These are phyloP conservation scores for Euglossa dilemma DNA, from an alignment of 1,140 invertebrate genomes.

Conservation along the genomic window DNA sequence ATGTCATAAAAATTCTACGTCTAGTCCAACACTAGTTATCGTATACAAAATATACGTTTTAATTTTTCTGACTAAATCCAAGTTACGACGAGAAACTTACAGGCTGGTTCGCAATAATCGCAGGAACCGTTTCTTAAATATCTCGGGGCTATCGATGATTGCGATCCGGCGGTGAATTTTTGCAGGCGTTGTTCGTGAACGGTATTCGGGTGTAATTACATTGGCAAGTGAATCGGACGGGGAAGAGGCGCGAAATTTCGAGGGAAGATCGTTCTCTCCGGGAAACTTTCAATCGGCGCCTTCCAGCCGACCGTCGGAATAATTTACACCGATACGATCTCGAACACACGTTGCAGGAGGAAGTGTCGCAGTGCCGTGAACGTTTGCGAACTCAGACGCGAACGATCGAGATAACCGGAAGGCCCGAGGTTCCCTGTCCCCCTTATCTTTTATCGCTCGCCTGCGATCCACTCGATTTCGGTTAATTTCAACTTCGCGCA, in stretches of 20 bases:
- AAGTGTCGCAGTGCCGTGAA: conserved; percentile 31
- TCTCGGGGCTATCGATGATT: too few relatives aligned
- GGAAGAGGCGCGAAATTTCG: background rate
- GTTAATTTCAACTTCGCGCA: conserved; percentile 42
- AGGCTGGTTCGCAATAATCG: too few relatives aligned
- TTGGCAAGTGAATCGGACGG: background rate
- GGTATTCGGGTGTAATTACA: background rate
- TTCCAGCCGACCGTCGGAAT: conserved; percentile 8
- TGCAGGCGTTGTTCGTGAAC: too few relatives aligned
- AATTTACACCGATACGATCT: conserved; percentile 49
- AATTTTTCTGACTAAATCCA: too few relatives aligned
- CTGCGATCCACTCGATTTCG: conserved; percentile 35
- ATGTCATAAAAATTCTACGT: too few relatives aligned
- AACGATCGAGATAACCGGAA: conserved; percentile 44
- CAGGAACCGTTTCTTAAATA: too few relatives aligned
- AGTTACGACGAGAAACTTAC: too few relatives aligned
- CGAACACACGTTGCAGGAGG: conserved; percentile 23
- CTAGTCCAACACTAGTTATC: too few relatives aligned
- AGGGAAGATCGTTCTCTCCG: background rate
- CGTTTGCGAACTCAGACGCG: conserved; percentile 32
- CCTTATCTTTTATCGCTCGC: conserved; percentile 42
- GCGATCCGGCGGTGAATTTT: too few relatives aligned
- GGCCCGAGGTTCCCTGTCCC: conserved; percentile 15
- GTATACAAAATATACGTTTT: too few relatives aligned
- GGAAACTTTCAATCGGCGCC: conserved; percentile 32